Evolutionary conservation across 2,888 invertebrate genomes (phyloP), one percentile per base, ranked within the genome.

Genomic region (Nymphalis polychloros): DNA sequence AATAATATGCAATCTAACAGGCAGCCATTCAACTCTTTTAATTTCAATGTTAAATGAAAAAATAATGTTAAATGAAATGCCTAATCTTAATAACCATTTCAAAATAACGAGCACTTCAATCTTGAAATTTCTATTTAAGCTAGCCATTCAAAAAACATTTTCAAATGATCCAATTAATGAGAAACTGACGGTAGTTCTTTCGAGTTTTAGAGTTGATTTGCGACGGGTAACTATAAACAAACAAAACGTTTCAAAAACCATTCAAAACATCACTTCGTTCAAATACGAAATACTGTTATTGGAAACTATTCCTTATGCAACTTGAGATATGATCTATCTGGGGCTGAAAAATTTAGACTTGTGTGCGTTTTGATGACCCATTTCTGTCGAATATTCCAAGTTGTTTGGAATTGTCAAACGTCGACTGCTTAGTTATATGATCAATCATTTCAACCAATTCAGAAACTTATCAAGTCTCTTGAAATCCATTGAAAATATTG

Each of bases 141-240:
- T 13, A 41, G n/a, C 49, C 19, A 5, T 17, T 27, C 16, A 53
- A 23, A 23, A 53, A 23, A 57, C 27, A 49, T 41, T 41, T 41
- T 35, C 35, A 35, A 59, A 49, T 19, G 57, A 55, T 47, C 46
- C n/a, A 65, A 31, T 62, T 27, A 53, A 53, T 27, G 23, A 16
- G 27, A 27, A 53, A 27, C 16, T 13, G 31, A 35, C 57, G 17
- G 57, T n/a, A 35, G 63, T 31, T 62, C 49, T 62, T 67, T 59
- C 62, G 41, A 67, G 47, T 67, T 46, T 27, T 31, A 52, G 59
- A 63, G 50, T 59, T 63, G 63, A 67, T 59, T 63, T 52, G 48
- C 55, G 50, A 52, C 46, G 50, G 48, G 27, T 59, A 19, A 63
- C 31, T 49, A 50, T 35, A 52, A 52, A 41, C 57, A n/a, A n/a